Evolutionary conservation across 2,888 invertebrate species (phyloP).

Genomic region (Uropetala carovei): DNA sequence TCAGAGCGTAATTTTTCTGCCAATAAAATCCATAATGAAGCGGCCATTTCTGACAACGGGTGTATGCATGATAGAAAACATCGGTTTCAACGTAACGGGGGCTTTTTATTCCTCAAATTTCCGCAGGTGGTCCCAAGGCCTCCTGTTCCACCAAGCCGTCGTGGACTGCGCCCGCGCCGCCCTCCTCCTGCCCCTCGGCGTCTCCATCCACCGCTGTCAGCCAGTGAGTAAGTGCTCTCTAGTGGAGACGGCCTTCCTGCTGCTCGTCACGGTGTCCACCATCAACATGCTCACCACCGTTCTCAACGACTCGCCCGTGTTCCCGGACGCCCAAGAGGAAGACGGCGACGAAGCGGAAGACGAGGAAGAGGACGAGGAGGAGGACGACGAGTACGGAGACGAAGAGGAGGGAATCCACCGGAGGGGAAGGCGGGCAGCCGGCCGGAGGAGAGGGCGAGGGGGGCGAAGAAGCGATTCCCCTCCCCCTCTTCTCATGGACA

Average conservation of each 20-base stretch:
- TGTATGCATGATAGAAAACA: too few relatives aligned
- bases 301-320: slow-evolving; percentile 90
- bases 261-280: slow-evolving; percentile 92
- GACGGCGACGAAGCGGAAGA: slow-evolving; percentile 73
- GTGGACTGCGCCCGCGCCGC: slow-evolving; percentile 90
- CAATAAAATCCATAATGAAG: too few relatives aligned
- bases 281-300: slow-evolving; percentile 94
- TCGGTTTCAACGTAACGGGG: background rate
- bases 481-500: slow-evolving; percentile 87
- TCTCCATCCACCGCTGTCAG: slow-evolving; percentile 88
- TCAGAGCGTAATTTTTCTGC: too few relatives aligned
- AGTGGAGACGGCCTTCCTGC: slow-evolving; percentile 91
- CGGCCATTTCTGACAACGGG: too few relatives aligned
- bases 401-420: slow-evolving; percentile 74
- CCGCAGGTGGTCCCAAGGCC: slow-evolving; percentile 89
- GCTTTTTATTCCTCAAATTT: slow-evolving; percentile 26
- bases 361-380: slow-evolving; percentile 74
- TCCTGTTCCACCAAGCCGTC: slow-evolving; percentile 89
- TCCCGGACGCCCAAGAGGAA: slow-evolving; percentile 81
- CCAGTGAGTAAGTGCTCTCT: slow-evolving; percentile 91
- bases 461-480: slow-evolving; percentile 76
- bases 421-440: background rate
- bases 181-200: slow-evolving; percentile 86
- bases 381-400: background rate
- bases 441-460: slow-evolving; percentile 77